phyloP scores from a whole-genome alignment of 2,113 vertebrate genomes.

The Python bivittatus region DNA sequence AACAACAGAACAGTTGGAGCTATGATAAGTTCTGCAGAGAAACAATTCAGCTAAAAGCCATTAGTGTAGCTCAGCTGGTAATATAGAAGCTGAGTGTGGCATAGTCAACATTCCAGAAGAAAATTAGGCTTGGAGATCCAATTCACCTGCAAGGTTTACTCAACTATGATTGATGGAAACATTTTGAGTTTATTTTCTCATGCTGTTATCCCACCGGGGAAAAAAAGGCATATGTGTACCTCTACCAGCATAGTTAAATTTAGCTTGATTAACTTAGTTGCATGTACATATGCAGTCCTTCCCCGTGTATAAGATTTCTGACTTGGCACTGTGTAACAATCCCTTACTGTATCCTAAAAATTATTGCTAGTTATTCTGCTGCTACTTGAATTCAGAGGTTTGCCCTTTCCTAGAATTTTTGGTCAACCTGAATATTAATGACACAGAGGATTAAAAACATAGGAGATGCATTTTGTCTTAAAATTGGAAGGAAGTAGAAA shows the following conservation, averaged over 20 bases:
- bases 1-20: background rate
- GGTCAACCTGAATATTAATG: background rate
- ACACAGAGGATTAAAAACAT: background rate
- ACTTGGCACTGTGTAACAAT: background rate
- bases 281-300: background rate
- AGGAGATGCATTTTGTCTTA: too few species aligned
- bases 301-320: background rate
- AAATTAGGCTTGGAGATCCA: background rate
- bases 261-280: background rate
- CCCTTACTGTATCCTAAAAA: background rate
- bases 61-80: background rate
- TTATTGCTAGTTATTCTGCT: background rate
- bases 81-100: background rate
- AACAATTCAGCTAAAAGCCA: background rate
- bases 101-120: background rate
- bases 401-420: background rate
- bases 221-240: background rate
- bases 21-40: constrained; percentile 10
- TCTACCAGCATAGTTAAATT: background rate
- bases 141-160: background rate
- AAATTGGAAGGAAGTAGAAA: too few species aligned
- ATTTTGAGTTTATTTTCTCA: too few species aligned
- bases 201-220: background rate
- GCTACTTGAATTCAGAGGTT: background rate
- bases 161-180: background rate